A percentile compares a stretch with the other conserved stretches of the same genome.
Evolutionary conservation across 2,797 vertebrate species (phyloP).

Genomic region (Tapera naevia): DNA sequence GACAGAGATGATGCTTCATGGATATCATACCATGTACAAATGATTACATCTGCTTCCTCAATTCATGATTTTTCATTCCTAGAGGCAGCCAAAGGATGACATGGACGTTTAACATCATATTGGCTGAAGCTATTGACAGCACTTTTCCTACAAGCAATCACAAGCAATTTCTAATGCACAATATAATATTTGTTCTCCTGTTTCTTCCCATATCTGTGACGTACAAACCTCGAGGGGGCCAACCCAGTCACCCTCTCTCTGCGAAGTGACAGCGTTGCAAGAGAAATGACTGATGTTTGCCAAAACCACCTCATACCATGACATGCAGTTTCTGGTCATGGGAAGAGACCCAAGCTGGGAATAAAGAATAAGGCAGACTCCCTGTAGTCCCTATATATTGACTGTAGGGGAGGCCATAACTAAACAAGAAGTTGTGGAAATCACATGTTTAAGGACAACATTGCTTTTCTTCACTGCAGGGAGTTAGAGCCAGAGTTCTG

Average conservation of each 20-base stretch:
- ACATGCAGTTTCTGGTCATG: neutral
- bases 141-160: neutral
- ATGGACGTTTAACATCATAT: too few relatives aligned
- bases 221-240: neutral
- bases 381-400: neutral
- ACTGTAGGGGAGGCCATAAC: neutral
- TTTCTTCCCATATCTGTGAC: neutral
- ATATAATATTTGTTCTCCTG: accelerated
- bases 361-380: neutral
- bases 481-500: neutral
- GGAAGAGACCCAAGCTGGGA: neutral
- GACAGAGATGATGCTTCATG: neutral
- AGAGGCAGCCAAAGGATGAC: neutral
- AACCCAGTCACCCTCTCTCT: neutral
- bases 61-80: neutral
- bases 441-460: neutral
- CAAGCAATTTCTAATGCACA: neutral
- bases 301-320: neutral
- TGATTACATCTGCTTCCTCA: neutral
- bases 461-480: neutral
- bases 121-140: neutral
- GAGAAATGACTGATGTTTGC: neutral
- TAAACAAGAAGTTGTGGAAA: neutral
- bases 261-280: neutral
- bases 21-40: neutral